Percentiles rank a stretch among this genome's conserved stretches.
Evolutionary conservation across 2,888 invertebrate genomes (phyloP).

Genomic region (Agrochola circellaris): DNA sequence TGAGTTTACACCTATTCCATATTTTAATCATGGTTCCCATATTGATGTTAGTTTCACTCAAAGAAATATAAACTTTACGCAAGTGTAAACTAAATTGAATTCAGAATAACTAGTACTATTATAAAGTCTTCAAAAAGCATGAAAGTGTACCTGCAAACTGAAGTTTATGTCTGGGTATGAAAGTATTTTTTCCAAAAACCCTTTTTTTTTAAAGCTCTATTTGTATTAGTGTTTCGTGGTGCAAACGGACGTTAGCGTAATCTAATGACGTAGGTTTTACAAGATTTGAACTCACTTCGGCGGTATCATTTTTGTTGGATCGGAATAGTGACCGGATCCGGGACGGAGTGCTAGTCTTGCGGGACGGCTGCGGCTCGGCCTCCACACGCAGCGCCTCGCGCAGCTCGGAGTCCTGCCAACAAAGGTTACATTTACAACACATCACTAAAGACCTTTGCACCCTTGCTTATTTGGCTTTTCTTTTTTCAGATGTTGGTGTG

Average conservation of each 20-base stretch:
- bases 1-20: neutral
- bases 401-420: constrained; percentile 89
- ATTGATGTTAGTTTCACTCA: neutral
- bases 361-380: constrained; percentile 81
- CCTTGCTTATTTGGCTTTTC: neutral
- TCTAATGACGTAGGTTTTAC: neutral
- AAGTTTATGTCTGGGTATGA: neutral
- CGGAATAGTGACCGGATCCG: constrained; percentile 92
- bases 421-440: constrained; percentile 5
- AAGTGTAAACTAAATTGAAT: neutral
- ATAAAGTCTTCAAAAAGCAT: too few species aligned
- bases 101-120: neutral
- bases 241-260: neutral
- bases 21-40: neutral
- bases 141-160: neutral
- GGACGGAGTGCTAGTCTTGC: constrained; percentile 92
- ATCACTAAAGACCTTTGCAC: neutral
- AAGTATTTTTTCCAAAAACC: neutral
- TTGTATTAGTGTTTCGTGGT: neutral
- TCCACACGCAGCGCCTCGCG: constrained; percentile 91
- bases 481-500: too few species aligned
- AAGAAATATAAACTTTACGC: neutral
- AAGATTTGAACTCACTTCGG: constrained; percentile 80
- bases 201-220: neutral
- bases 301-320: constrained; percentile 83